Base-by-base conservation (phyloP, 2,113 vertebrate species). In the Limnothrissa miodon region DNA sequence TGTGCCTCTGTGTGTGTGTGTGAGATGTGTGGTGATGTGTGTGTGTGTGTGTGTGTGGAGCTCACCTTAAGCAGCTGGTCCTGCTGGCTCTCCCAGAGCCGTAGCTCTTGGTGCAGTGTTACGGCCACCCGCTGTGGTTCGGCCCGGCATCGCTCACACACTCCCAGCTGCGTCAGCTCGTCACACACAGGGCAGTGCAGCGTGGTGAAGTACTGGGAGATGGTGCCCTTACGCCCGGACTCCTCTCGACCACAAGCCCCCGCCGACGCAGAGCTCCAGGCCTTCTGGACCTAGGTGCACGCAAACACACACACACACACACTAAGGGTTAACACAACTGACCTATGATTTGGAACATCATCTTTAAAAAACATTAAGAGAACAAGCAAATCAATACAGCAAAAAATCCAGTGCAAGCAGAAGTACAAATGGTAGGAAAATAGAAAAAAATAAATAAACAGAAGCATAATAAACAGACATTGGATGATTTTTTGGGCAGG, bases 191-290 rank as follows among this genome's bases (percentile, higher is more conserved):
- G 98, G 90, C 98, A 99, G 91, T 97, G 98, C 51, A 99, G 93
- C 6, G 98, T 98, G 8, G 96, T 98, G 93, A 99, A 99, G 85
- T 99, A 99, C 80, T 99, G 98, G 1, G 97, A 98, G 88, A 99
- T 99, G 45, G 98, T 99, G 86, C 97, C 95, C 91, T 98, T 99
- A 89, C 95, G 94, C 45, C 94, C 92, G n/a, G 89, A 92, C 0
- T 94, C 92, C 42, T 97, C 96, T 5, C 88, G 94, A 1, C 46
- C 87, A 45, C 87, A 87, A 78, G 19, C 79, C 1, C 87, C 92
- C 0, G 10, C 66, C 4, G 29, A 4, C 0, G 92, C 86, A 1
- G 93, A 96, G 87, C 94, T 92, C 33, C 95, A 93, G 0, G 95
- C 93, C 92, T 97, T 99, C 83, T 99, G 97, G 87, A 97, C 93